Base-by-base conservation (phyloP, 2,113 vertebrate species). In the Phrynocephalus versicolor region DNA sequence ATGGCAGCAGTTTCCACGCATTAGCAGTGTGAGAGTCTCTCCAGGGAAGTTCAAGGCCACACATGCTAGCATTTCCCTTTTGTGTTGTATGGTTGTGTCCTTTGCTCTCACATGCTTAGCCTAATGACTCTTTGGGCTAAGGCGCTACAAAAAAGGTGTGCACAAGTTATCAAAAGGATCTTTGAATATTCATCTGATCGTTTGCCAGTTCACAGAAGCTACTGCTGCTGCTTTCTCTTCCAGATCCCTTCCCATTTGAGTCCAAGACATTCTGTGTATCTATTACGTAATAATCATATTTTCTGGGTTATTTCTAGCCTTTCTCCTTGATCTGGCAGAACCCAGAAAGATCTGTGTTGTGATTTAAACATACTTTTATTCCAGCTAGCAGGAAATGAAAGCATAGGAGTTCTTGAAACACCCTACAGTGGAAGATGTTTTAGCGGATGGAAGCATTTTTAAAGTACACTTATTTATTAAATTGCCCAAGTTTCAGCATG, bases 1-100 rank as follows among this genome's bases (percentile, higher is more conserved):
- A 95, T 92, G 94, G 95, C 94, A 96, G 95, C 94, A 90, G 92
- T 91, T 95, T 95, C 92, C 86, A 89, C 92, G 93, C 90, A 51
- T 87, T 93, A 90, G 62, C 87, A 94, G 91, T 89, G 70, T 18
- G 64, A 72, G 81, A 90, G 88, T 80, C 88, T 92, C 92, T 93
- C 95, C 18, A 57, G 90, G 94, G 94, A 94, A 90, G 89, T 67
- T 84, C 69, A 65, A 82, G 93, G 87, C 84, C 89, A 86, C 85
- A 85, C 85, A 81, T n/a, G 83, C 86, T 88, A 94, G 93, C 80
- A 27, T 84, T 94, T 93, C 85, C 93, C 90, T 74, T 83, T 92
- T 88, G 79, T 39, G 79, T 73, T 85, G 83, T 64, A 84, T 67
- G 45, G 1, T 85, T 88, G 85, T 67, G 16, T 78, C 89, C 85